These are phyloP conservation scores for Drosophila truncata DNA, from an alignment of 1,140 invertebrate genomes.

Conservation along the genomic window DNA sequence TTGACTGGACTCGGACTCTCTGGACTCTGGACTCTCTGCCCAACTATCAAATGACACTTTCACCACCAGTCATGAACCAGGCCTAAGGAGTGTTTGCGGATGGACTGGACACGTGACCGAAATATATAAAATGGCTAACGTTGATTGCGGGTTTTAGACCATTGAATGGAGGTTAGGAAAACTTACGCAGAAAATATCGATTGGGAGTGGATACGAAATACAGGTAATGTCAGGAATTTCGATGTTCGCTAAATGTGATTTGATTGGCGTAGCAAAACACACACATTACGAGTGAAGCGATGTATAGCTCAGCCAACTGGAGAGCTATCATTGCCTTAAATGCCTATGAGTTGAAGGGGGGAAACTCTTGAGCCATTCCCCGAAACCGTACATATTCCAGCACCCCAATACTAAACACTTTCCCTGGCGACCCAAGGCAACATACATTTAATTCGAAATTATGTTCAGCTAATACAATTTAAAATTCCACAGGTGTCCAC, in stretches of 20 bases:
- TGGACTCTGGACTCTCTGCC: conserved; percentile 20
- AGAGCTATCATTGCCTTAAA: conserved; percentile 17
- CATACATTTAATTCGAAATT: conserved; percentile 76
- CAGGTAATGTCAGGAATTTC: conserved; percentile 21
- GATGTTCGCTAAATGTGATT: conserved; percentile 24
- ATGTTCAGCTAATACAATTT: conserved; percentile 73
- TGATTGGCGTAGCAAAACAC: conserved; percentile 14
- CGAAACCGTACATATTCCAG: neutral
- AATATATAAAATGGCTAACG: conserved; percentile 70
- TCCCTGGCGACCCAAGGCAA: conserved; percentile 16
- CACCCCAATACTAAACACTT: conserved; percentile 20
- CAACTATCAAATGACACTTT: conserved; percentile 73
- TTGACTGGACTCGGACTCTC: conserved; percentile 5
- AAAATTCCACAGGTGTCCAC: conserved; percentile 74
- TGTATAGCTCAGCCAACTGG: conserved; percentile 3
- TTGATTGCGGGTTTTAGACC: conserved; percentile 71
- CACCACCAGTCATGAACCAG: conserved; percentile 37
- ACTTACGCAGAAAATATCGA: conserved; percentile 3
- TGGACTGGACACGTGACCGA: conserved; percentile 62
- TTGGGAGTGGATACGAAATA: conserved; percentile 2
- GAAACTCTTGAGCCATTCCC: conserved; percentile 1
- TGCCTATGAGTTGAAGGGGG: neutral
- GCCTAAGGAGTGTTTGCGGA: conserved; percentile 6
- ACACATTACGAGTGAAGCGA: neutral
- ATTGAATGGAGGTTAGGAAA: conserved; percentile 11